Evolutionary conservation across 1,140 invertebrate genomes (phyloP).

Genomic region (Neodiprion pinetum): DNA sequence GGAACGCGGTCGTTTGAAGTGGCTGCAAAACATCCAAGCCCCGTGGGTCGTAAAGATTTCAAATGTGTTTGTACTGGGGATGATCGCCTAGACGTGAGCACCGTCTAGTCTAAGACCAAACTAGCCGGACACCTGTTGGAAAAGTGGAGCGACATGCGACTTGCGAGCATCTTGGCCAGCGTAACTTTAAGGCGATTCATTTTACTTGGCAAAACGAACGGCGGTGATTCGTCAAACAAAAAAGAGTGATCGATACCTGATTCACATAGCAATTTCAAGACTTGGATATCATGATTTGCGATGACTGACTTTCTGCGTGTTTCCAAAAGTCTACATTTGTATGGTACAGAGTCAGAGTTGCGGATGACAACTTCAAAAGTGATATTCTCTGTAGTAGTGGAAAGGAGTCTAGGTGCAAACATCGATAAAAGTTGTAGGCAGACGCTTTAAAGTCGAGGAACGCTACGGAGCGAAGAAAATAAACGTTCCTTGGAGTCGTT

Average conservation of each 20-base stretch:
- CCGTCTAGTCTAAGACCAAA: not conserved
- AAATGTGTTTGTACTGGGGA: no score
- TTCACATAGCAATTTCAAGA: no score
- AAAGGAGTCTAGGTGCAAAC: not conserved
- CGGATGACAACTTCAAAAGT: no score
- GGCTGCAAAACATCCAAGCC: no score
- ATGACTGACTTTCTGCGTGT: no score
- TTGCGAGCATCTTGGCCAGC: not conserved
- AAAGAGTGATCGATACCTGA: no score
- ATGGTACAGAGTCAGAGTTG: no score
- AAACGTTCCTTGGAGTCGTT: not conserved
- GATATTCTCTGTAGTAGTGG: no score
- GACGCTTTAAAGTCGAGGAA: not conserved
- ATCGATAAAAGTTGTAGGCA: not conserved
- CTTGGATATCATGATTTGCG: no score
- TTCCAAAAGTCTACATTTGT: no score
- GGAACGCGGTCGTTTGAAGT: no score
- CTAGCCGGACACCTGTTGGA: conserved; percentile 6
- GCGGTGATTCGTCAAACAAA: not conserved
- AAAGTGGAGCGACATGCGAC: not conserved
- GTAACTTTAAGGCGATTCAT: not conserved
- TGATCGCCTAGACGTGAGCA: not conserved
- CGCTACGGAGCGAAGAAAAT: not conserved
- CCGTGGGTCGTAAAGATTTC: no score
- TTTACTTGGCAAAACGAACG: not conserved